Evolutionary conservation across 1,140 invertebrate species (phyloP), one percentile per base, ranked within the genome.

Genomic region (Portunus trituberculatus): DNA sequence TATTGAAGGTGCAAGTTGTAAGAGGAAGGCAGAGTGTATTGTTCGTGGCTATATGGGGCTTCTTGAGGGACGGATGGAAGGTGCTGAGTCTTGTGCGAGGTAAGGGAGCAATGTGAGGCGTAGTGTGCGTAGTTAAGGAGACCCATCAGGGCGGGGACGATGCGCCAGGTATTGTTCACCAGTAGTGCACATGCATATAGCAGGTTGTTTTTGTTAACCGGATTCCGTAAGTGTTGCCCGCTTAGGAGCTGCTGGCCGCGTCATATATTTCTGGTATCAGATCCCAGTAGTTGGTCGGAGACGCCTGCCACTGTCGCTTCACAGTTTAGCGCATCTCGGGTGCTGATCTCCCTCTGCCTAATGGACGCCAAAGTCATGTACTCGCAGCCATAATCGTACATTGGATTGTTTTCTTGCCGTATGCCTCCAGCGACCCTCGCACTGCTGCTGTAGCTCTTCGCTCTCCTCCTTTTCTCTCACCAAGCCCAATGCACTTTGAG

Each of bases 201-300:
- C 4, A 1, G 16, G 10, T 76, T 76, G 67, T n/a, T 76, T 76
- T 76, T 59, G 4, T 25, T 76, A n/a, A 76, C 67, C 67, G 6
- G 67, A 76, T n/a, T n/a, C 67, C 67, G 67, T 76, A 76, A 76
- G 67, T 76, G 67, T 76, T 20, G 67, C 20, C 67, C 67, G 67
- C 67, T 7, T 76, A 76, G 67, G 67, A 25, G 67, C 20, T 76
- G 67, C 14, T 76, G 89, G 25, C 46, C 89, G 25, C 7, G 89
- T 91, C 90, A 91, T 91, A 76, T 91, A 76, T 91, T 76, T 39
- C 31, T 31, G 28, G 7, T 91, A 91, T 91, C 90, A 91, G 90
- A 91, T 91, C 52, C 28, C 52, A 76, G 67, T 28, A 76, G 90
- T 91, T 91, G 59, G 52, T 14, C 31, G 29, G 52, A 76, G 90